These are phyloP conservation scores for Lacerta agilis DNA, from an alignment of 2,797 vertebrate species.

Conservation along the genomic window DNA sequence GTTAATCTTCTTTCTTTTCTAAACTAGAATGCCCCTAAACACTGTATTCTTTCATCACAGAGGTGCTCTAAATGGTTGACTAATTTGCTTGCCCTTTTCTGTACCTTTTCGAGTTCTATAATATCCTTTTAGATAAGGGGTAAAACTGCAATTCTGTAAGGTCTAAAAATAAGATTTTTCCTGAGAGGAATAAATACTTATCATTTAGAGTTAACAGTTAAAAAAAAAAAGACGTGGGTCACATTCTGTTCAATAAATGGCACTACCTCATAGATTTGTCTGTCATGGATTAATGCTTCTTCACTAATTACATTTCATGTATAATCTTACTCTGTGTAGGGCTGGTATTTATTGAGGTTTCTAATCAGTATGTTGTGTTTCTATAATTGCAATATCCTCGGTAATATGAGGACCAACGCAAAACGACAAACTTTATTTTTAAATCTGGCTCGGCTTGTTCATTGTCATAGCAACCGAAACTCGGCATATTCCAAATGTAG, in stretches of 20 bases:
- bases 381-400: background rate
- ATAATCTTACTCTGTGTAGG: background rate
- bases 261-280: no score
- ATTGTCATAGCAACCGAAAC: background rate
- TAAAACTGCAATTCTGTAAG: background rate
- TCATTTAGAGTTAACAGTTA: background rate
- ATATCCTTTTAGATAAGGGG: background rate
- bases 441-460: slow-evolving; percentile 23
- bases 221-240: no score
- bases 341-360: background rate
- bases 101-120: background rate
- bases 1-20: background rate
- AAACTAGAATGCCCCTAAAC: background rate
- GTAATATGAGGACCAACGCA: slow-evolving; percentile 40
- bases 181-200: background rate
- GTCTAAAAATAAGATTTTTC: background rate
- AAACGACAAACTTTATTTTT: slow-evolving; percentile 16
- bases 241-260: no score
- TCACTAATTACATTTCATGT: background rate
- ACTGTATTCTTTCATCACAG: no score
- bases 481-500: background rate
- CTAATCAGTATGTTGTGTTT: background rate
- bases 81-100: no score
- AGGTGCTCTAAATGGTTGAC: no score
- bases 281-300: background rate